Evolutionary conservation across 2,113 vertebrate species (phyloP).

Genomic region (Tricholaema leucomelas): DNA sequence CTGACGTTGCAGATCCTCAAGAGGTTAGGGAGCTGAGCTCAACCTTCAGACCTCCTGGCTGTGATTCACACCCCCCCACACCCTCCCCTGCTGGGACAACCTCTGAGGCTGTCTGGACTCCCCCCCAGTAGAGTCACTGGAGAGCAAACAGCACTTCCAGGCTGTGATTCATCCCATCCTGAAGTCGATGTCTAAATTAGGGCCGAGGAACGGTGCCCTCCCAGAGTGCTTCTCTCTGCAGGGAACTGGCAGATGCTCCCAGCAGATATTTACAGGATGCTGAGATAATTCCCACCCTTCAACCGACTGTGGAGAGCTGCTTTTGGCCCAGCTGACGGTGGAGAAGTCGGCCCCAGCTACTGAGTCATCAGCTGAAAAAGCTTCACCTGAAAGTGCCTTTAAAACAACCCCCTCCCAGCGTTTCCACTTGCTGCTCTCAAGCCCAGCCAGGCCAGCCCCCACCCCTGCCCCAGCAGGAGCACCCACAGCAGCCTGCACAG

Average conservation of each 20-base stretch:
- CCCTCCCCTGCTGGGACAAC: not conserved
- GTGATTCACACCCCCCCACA: not conserved
- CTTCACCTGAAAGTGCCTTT: not conserved
- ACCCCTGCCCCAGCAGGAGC: too few species aligned
- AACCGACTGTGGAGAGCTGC: not conserved
- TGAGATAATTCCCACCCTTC: constrained; percentile 1
- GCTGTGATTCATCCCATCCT: not conserved
- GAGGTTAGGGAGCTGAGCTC: not conserved
- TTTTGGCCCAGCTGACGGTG: not conserved
- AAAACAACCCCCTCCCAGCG: not conserved
- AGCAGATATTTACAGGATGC: not conserved
- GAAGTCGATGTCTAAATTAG: constrained; percentile 27
- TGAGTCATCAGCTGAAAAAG: not conserved
- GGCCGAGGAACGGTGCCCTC: not conserved
- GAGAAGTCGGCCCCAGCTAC: not conserved
- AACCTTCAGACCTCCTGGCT: not conserved
- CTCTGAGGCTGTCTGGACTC: not conserved
- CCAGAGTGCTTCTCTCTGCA: not conserved
- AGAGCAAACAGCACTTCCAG: not conserved
- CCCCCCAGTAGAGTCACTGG: not conserved
- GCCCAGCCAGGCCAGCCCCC: too few species aligned
- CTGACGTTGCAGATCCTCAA: not conserved
- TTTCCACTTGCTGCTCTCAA: too few species aligned
- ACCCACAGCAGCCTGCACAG: too few species aligned
- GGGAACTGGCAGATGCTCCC: not conserved